A percentile compares a stretch with the other conserved stretches of the same genome.
Conservation (phyloP, 2,888 invertebrate genomes). For the Boloria euphrosyne region DNA sequence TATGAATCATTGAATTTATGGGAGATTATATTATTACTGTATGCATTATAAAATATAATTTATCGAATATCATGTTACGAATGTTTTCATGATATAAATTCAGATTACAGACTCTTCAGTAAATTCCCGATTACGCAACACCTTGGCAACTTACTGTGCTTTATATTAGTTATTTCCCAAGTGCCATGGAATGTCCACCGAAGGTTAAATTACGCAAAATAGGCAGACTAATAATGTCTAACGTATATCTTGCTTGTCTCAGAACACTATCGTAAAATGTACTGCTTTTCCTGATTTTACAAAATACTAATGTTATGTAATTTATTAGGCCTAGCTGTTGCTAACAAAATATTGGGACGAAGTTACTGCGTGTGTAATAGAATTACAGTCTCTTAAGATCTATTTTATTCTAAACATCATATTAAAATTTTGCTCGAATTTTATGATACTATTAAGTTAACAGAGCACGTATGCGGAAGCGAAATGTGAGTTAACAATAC, state of each 20-base stretch:
- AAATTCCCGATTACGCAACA: background rate
- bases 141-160: background rate
- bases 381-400: too few species aligned
- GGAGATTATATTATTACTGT: too few species aligned
- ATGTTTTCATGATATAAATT: constrained; percentile 10
- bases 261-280: constrained; percentile 18
- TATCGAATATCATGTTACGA: too few species aligned
- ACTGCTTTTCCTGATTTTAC: constrained; percentile 11
- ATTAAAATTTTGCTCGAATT: too few species aligned
- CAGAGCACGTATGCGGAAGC: too few species aligned
- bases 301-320: constrained; percentile 4
- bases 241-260: constrained; percentile 16
- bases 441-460: too few species aligned
- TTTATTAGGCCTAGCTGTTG: background rate
- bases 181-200: constrained; percentile 13
- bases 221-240: constrained; percentile 3
- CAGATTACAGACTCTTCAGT: background rate
- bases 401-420: too few species aligned
- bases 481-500: too few species aligned
- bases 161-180: constrained; percentile 15
- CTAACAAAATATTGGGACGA: background rate
- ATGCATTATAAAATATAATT: too few species aligned
- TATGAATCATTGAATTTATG: too few species aligned
- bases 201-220: constrained; percentile 18
- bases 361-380: too few species aligned